Evolutionary conservation across 1,140 invertebrate genomes (phyloP).

Genomic region (Ceratosolen solmsi): DNA sequence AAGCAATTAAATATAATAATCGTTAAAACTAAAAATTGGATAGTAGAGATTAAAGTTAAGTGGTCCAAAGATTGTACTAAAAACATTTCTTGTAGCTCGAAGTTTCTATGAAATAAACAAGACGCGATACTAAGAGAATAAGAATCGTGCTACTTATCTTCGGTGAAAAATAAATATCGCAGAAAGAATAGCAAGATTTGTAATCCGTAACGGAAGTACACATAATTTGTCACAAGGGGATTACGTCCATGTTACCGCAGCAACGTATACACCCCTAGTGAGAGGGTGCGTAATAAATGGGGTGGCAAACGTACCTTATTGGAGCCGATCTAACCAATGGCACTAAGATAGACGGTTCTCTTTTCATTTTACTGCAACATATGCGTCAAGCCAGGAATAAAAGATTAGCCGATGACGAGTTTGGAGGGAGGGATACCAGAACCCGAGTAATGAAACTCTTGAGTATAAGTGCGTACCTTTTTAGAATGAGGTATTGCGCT

Average conservation of each 20-base stretch:
- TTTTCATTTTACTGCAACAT: background rate
- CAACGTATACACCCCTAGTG: conserved; percentile 43
- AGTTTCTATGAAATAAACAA: no score
- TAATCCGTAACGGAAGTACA: conserved; percentile 45
- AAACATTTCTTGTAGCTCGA: no score
- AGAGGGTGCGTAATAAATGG: background rate
- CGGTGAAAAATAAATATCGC: no score
- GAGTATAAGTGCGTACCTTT: background rate
- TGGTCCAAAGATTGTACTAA: no score
- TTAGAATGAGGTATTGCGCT: background rate
- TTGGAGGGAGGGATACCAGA: background rate
- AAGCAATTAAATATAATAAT: no score
- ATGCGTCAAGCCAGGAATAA: background rate
- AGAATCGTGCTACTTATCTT: no score
- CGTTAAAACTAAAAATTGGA: no score
- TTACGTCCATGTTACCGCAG: conserved; percentile 59
- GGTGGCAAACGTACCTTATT: background rate
- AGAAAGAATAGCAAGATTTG: no score
- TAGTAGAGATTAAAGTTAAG: no score
- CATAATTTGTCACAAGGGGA: conserved; percentile 59
- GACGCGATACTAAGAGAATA: no score
- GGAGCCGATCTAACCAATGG: background rate
- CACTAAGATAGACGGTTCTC: background rate
- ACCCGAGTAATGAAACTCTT: background rate
- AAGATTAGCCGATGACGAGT: background rate